Base-by-base conservation (phyloP, 2,113 vertebrate genomes). In the Cardinalis cardinalis region DNA sequence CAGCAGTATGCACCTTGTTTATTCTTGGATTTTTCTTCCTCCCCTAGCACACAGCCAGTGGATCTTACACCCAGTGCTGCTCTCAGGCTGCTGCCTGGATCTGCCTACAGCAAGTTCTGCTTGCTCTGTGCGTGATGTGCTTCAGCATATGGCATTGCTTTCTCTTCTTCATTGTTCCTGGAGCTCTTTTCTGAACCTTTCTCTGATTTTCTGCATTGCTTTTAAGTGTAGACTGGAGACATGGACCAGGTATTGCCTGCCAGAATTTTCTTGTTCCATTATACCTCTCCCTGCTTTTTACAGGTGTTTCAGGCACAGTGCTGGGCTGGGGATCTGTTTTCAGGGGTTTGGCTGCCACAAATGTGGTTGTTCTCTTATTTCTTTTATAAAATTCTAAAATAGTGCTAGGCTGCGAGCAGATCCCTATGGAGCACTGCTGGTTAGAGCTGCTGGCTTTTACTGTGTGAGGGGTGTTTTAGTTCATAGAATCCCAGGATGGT, bases 181-280 rank as follows among this genome's bases (percentile, higher is more conserved):
- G 46, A 88, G 73, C 36, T 84, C 58, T 93, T 84, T 72, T 43
- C 72, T 88, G 73, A 81, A 28, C 61, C n/a, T 74, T 72, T 79
- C 60, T 59, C 68, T 89, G 74, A 38, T 13, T 1, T 68, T 89
- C 71, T 44, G 55, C 41, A 2, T 51, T 60, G 34, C 43, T 63
- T 85, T 70, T 41, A 73, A 89, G 56, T 51, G 55, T n/a, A 66
- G 59, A 63, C 6, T 2, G 56, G 41, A 73, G 71, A 66, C 32
- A 24, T 48, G 52, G 71, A 66, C 89, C 11, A 24, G 77, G 18
- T 20, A 10, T 41, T 76, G 38, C 46, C 64, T 85, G 55, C 52
- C 72, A 91, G 72, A 79, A 89, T 48, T 40, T 36, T 64, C 43
- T 31, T 81, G 36, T 40, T 88, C 46, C 10, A 1, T 56, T 84